A percentile compares a stretch with the other conserved stretches of the same genome.
phyloP scores from a whole-genome alignment of 2,888 invertebrate genomes.

The Aspidiotus destructor region DNA sequence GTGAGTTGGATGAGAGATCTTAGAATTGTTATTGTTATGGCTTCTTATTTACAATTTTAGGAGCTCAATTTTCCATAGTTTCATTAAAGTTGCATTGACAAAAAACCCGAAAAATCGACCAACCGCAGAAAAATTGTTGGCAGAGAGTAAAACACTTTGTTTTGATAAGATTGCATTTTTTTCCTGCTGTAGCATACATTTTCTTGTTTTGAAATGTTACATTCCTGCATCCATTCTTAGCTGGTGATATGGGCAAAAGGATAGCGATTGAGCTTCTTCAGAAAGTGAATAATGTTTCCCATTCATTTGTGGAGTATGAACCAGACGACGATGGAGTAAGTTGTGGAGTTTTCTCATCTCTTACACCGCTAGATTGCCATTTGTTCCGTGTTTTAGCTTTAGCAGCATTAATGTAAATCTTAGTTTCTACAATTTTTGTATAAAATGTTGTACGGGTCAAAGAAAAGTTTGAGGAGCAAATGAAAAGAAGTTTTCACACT shows the following conservation, averaged over 20 bases:
- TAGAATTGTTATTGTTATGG: neutral
- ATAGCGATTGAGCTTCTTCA: constrained; percentile 87
- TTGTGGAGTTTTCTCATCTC: constrained; percentile 36
- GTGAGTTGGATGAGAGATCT: constrained; percentile 44
- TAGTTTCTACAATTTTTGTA: too few species aligned
- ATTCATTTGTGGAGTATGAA: constrained; percentile 63
- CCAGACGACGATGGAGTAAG: constrained; percentile 79
- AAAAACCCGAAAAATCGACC: constrained; percentile 99
- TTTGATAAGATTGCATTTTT: neutral
- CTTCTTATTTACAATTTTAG: constrained; percentile 42
- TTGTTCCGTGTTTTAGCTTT: too few species aligned
- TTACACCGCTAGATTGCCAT: neutral
- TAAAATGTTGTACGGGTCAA: too few species aligned
- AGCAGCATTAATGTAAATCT: too few species aligned
- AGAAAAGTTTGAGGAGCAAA: too few species aligned
- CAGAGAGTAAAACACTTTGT: constrained; percentile 46
- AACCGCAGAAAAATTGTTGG: constrained; percentile 84
- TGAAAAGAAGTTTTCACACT: too few species aligned
- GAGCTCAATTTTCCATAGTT: constrained; percentile 88
- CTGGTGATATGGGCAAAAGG: constrained; percentile 79
- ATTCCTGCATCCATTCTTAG: constrained; percentile 81
- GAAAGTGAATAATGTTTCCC: constrained; percentile 70
- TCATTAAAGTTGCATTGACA: constrained; percentile 89
- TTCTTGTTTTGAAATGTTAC: constrained; percentile 2
- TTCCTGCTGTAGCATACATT: neutral